phyloP scores from a whole-genome alignment of 2,888 invertebrate species.

The Synanthedon tipuliformis region DNA sequence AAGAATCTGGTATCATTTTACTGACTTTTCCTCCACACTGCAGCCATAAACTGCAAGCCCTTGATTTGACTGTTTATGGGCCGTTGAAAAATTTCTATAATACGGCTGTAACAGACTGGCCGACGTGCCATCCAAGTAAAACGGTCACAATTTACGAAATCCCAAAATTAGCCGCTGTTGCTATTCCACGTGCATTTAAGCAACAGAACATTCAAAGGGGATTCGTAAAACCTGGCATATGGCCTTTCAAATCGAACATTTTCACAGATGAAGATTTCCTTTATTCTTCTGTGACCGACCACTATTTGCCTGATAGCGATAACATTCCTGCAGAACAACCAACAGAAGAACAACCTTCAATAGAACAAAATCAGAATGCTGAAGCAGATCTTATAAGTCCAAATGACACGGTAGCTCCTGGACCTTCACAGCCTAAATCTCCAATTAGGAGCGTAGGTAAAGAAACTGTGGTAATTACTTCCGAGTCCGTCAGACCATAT shows the following conservation, averaged over 20 bases:
- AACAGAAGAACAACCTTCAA: slow-evolving; percentile 2
- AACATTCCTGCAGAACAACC: neutral
- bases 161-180: slow-evolving; percentile 9
- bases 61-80: slow-evolving; percentile 11
- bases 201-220: slow-evolving; percentile 11
- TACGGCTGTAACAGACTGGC: slow-evolving; percentile 4
- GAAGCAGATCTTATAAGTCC: slow-evolving; percentile 1
- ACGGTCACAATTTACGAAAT: slow-evolving; percentile 12
- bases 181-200: slow-evolving; percentile 11
- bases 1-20: slow-evolving; percentile 8
- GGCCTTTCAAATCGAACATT: slow-evolving; percentile 12
- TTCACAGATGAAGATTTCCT: slow-evolving; percentile 13
- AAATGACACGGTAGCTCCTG: neutral
- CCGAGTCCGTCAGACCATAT: slow-evolving; percentile 6
- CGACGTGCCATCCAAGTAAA: slow-evolving; percentile 8
- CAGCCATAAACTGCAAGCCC: slow-evolving; percentile 10
- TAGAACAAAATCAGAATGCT: neutral
- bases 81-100: slow-evolving; percentile 12
- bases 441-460: too few species aligned
- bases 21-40: slow-evolving; percentile 10
- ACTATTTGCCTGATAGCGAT: neutral
- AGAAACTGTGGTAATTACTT: too few species aligned
- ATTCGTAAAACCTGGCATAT: slow-evolving; percentile 15
- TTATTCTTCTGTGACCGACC: slow-evolving; percentile 11
- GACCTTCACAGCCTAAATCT: too few species aligned